Evolutionary conservation across 2,113 vertebrate genomes (phyloP).

Genomic region (Ibidorhyncha struthersii): DNA sequence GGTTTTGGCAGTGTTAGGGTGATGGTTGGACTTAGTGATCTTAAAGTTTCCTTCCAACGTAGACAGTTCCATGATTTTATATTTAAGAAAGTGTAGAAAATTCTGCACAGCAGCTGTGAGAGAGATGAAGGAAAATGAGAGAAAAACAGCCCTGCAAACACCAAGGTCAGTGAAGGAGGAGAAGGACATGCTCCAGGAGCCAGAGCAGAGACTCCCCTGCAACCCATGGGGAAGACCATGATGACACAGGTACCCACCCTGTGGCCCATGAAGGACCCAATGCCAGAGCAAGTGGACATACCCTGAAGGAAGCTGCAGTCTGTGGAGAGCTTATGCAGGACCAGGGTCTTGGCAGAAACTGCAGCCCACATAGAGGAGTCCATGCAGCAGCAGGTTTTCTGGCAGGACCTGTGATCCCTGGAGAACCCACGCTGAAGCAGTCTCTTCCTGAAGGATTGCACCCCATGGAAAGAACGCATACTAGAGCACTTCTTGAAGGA

Average conservation of each 20-base stretch:
- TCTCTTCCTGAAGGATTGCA: neutral
- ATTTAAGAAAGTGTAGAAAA: neutral
- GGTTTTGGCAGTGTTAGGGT: no score
- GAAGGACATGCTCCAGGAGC: neutral
- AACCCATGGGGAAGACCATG: neutral
- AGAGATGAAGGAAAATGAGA: neutral
- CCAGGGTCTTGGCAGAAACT: neutral
- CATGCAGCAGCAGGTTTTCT: neutral
- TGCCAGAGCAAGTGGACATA: accelerated
- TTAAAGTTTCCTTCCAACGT: no score
- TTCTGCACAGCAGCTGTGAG: accelerated
- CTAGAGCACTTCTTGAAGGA: neutral
- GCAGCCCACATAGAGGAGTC: neutral
- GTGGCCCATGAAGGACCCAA: neutral
- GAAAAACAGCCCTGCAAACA: neutral
- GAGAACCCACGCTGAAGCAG: neutral
- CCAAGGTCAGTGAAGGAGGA: neutral
- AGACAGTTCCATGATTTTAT: no score
- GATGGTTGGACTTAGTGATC: no score
- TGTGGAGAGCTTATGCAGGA: neutral
- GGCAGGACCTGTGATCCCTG: neutral
- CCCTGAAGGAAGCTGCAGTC: neutral
- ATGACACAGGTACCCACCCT: neutral
- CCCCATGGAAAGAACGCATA: neutral
- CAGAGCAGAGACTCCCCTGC: neutral